phyloP scores from a whole-genome alignment of 1,140 invertebrate species.

The Babylonia areolata region DNA sequence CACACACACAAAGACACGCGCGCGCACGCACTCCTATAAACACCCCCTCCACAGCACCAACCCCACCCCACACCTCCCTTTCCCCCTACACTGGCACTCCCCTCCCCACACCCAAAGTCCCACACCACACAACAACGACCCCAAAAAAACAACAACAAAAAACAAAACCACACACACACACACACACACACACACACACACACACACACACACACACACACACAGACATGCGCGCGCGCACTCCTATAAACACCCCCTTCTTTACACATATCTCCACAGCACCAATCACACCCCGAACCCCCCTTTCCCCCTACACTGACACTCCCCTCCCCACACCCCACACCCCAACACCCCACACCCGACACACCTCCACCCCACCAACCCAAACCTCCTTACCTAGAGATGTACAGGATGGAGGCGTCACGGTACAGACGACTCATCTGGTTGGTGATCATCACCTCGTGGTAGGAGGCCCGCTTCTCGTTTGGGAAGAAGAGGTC shows the following conservation, averaged over 20 bases:
- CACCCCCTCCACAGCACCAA: no score
- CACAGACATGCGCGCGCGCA: background rate
- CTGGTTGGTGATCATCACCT: slow-evolving; percentile 76
- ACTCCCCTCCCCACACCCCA: background rate
- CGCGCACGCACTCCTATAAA: no score
- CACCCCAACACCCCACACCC: background rate
- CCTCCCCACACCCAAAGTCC: no score
- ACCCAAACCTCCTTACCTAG: slow-evolving; percentile 67
- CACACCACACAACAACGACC: no score
- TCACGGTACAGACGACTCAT: slow-evolving; percentile 73
- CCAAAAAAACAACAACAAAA: no score
- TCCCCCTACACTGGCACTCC: no score
- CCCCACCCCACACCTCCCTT: no score
- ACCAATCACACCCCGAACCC: background rate
- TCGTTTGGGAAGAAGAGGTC: slow-evolving; percentile 77
- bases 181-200: slow-evolving; percentile 11
- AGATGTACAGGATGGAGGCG: slow-evolving; percentile 75
- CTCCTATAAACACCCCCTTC: background rate
- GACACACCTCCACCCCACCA: no score
- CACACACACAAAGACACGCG: no score
- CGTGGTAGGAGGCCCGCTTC: slow-evolving; percentile 75
- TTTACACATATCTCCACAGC: background rate
- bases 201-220: slow-evolving; percentile 5
- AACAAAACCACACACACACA: background rate
- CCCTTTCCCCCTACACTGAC: no score